Evolutionary conservation across 2,888 invertebrate genomes (phyloP), one percentile per base, ranked within the genome.

Genomic region (Microplitis deprimator): DNA sequence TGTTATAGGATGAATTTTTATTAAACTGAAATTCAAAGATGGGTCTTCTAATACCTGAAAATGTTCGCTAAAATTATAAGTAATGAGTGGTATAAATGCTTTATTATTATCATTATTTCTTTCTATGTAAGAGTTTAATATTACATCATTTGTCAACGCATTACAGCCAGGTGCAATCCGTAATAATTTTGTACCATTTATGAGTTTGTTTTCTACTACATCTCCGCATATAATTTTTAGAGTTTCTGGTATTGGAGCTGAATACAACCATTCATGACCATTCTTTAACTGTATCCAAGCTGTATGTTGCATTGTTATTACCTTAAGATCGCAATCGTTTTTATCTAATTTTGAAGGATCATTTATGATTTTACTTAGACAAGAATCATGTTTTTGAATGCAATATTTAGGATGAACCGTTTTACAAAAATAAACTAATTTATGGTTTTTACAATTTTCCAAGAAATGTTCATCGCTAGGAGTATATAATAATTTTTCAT

Each of bases 281-380:
- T 68, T 77, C 65, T 74, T 74, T 4, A 75, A 77, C 13, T 75
- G 74, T 20, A 75, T 71, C 77, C 71, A 74, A 39, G 74, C 74
- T 17, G 75, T 65, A 16, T 70, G 39, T 60, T 68, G n/a, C 17
- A 65, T 38, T 6, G 16, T 10, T 8, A 78, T 38, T 38, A 72
- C 13, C 62, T 72, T 75, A 3, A 78, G 39, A 61, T 61, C 50
- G 20, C 75, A 62, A 68, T 75, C 75, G 8, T 75, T 10, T 39
- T 71, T 29, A 1, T 68, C 13, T 68, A 75, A 50, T 16, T 75
- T 75, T 16, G 70, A 17, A 1, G 75, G 77, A 39, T 77, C 74
- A n/a, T 77, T 77, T n/a, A 75, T n/a, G 13, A 77, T 77, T 71
- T 75, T 75, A 13, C 77, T 77, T 38, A 75, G 17, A 39, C 75